These are phyloP conservation scores for Drosophila neocordata DNA, from an alignment of 1,140 invertebrate genomes.

Conservation along the genomic window DNA sequence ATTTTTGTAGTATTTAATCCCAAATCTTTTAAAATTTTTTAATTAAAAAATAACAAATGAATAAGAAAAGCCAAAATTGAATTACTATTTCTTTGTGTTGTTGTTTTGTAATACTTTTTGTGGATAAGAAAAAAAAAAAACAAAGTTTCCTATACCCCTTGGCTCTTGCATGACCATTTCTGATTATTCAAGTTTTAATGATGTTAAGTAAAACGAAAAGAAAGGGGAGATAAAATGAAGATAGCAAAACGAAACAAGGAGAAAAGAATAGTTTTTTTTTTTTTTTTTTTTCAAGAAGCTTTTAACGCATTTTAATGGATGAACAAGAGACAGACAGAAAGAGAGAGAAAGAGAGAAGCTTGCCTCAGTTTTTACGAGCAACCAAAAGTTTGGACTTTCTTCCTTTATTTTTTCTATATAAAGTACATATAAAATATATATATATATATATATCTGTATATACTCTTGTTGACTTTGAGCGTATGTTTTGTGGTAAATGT, in stretches of 20 bases:
- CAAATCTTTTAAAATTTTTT: too few relatives aligned
- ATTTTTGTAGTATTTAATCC: too few relatives aligned
- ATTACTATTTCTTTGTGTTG: not conserved
- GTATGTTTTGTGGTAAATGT: conserved; percentile 75
- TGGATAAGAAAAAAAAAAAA: too few relatives aligned
- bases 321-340: not conserved
- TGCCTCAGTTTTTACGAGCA: conserved; percentile 58
- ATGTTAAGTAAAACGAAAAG: conserved; percentile 47
- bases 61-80: not conserved
- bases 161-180: not conserved
- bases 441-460: too few relatives aligned
- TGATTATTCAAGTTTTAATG: conserved; percentile 78
- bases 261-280: conserved; percentile 40
- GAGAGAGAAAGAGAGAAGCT: not conserved
- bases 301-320: conserved; percentile 77
- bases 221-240: conserved; percentile 9
- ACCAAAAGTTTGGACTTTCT: conserved; percentile 60
- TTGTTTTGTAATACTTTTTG: not conserved
- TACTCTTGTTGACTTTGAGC: conserved; percentile 23
- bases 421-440: too few relatives aligned
- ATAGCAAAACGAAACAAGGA: conserved; percentile 24
- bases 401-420: not conserved
- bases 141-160: too few relatives aligned
- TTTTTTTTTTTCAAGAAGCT: conserved; percentile 77
- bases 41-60: too few relatives aligned